phyloP scores from a whole-genome alignment of 2,113 vertebrate genomes.

The Gymnorhina tibicen region DNA sequence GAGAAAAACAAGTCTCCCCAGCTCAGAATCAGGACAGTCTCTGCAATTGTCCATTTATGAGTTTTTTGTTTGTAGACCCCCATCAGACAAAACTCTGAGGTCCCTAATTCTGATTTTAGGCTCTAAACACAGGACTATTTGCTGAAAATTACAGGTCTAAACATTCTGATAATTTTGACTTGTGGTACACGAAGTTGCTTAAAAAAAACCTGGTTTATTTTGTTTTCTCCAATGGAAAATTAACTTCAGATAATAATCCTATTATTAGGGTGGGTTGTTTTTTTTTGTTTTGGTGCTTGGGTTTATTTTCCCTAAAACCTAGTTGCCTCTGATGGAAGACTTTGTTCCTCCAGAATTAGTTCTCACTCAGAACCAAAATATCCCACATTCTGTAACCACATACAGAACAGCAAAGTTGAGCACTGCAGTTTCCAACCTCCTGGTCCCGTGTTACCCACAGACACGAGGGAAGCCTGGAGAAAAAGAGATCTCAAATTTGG shows the following conservation, averaged over 20 bases:
- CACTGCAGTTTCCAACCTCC: neutral
- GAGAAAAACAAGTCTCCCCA: neutral
- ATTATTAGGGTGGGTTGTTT: neutral
- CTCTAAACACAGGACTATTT: neutral
- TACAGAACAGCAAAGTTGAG: neutral
- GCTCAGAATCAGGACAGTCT: neutral
- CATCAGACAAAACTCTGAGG: neutral
- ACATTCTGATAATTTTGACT: neutral
- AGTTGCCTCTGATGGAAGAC: neutral
- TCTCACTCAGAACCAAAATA: neutral
- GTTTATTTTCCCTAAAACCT: neutral
- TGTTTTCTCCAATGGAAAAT: neutral
- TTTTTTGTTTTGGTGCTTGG: neutral
- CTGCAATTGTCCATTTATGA: neutral
- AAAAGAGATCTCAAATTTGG: neutral
- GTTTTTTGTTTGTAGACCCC: neutral
- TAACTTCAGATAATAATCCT: neutral
- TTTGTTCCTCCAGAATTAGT: neutral
- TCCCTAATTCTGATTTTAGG: neutral
- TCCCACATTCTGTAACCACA: neutral
- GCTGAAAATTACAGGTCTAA: neutral
- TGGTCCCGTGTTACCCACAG: rapidly evolving
- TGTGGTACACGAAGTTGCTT: neutral
- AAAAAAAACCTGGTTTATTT: neutral
- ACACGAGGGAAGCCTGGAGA: neutral